Evolutionary conservation across 1,140 invertebrate genomes (phyloP).

Genomic region (Caenorhabditis briggsae): DNA sequence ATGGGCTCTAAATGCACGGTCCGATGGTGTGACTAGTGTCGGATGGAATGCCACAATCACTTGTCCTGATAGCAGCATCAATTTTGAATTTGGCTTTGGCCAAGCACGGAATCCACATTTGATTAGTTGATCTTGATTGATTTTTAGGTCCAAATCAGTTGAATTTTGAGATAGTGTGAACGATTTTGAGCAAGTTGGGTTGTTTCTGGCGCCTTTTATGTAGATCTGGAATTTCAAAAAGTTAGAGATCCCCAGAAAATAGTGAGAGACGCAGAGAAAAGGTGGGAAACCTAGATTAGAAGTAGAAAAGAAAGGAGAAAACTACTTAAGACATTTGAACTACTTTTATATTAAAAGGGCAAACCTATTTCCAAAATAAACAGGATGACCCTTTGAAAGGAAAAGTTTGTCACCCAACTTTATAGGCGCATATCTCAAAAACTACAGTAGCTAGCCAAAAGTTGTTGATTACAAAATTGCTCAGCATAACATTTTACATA

Average conservation of each 20-base stretch:
- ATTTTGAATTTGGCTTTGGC: conserved; percentile 26
- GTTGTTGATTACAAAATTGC: no score
- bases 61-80: conserved; percentile 19
- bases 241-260: no score
- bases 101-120: conserved; percentile 28
- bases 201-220: conserved; percentile 24
- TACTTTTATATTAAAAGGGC: neutral
- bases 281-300: neutral
- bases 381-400: no score
- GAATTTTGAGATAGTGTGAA: neutral
- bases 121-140: neutral
- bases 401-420: no score
- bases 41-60: conserved; percentile 48
- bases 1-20: conserved; percentile 11
- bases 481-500: no score
- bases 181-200: neutral
- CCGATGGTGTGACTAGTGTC: conserved; percentile 5
- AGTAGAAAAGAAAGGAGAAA: neutral
- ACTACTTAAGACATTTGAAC: neutral
- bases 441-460: no score
- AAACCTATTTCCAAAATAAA: no score
- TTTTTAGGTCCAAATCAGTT: neutral
- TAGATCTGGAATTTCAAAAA: conserved; percentile 11
- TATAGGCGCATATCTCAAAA: no score
- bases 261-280: neutral